Percentiles rank a stretch among this genome's conserved stretches.
phyloP scores from a whole-genome alignment of 2,888 invertebrate genomes.

The Cryptus viduatorius region DNA sequence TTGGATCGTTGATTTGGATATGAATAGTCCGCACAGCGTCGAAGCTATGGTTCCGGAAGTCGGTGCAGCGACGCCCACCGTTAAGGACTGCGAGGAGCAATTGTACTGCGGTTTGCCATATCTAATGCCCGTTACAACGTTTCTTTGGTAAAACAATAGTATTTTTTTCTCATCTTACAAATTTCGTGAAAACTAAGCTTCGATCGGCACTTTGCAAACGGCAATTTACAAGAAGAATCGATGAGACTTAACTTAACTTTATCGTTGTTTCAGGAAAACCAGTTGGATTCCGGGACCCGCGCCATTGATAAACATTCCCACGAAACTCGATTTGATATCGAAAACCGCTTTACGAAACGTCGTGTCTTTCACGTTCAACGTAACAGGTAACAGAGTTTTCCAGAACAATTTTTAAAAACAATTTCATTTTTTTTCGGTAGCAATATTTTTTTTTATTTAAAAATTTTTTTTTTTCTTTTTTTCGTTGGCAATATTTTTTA shows the following conservation, averaged over 20 bases:
- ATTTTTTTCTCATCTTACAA: neutral
- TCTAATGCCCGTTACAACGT: constrained; percentile 90
- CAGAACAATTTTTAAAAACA: neutral
- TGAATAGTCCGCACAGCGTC: constrained; percentile 89
- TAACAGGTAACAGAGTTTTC: constrained; percentile 84
- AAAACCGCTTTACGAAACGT: constrained; percentile 82
- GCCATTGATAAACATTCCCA: constrained; percentile 85
- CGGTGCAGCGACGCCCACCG: constrained; percentile 84
- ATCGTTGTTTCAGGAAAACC: constrained; percentile 85
- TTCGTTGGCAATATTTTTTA: constrained; percentile 10
- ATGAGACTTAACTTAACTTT: neutral
- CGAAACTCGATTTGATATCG: constrained; percentile 85
- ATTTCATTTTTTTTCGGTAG: neutral
- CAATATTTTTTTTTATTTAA: constrained; percentile 19
- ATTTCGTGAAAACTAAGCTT: constrained; percentile 3
- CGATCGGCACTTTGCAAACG: neutral
- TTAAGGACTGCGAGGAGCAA: constrained; percentile 87
- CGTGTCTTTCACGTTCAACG: constrained; percentile 85
- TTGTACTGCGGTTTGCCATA: constrained; percentile 93
- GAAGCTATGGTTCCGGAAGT: constrained; percentile 87
- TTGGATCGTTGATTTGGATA: constrained; percentile 92
- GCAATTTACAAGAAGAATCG: neutral
- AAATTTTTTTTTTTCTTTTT: neutral
- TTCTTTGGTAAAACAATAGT: constrained; percentile 86
- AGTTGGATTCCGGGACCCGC: constrained; percentile 87